Evolutionary conservation across 2,797 vertebrate species (phyloP).

Genomic region (Phylloscopus collybita): DNA sequence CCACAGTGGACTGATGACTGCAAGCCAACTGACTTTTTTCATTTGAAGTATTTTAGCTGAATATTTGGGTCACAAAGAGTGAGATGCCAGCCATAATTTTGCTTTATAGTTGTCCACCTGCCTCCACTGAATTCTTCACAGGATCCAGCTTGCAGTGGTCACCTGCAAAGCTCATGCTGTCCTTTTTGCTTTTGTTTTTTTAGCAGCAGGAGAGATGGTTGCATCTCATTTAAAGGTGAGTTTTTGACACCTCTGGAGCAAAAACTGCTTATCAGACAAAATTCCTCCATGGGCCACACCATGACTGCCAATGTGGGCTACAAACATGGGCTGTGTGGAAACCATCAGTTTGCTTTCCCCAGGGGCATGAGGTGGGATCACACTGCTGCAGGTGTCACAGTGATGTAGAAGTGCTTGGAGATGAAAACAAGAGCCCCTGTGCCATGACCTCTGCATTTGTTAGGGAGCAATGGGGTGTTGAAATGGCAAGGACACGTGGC

Average conservation of each 20-base stretch:
- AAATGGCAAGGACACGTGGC: background rate
- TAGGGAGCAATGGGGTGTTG: background rate
- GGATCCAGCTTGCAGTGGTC: background rate
- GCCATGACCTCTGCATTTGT: background rate
- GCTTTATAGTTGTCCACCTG: background rate
- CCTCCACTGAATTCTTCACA: background rate
- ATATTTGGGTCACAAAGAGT: background rate
- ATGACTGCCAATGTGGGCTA: background rate
- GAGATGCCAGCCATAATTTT: background rate
- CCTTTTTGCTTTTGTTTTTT: background rate
- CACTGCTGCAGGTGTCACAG: background rate
- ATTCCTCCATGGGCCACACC: background rate
- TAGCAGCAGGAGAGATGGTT: background rate
- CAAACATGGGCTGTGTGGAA: background rate
- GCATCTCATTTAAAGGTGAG: background rate
- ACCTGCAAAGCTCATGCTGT: background rate
- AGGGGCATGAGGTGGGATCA: background rate
- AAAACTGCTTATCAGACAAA: background rate
- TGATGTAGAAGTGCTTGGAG: accelerated
- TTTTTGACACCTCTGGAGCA: background rate
- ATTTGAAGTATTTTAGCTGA: background rate
- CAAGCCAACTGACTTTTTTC: background rate
- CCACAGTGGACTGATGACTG: background rate
- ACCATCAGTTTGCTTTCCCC: background rate
- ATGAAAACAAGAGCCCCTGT: background rate